These are phyloP conservation scores for Proteles cristata DNA, from an alignment of 2,113 vertebrate genomes.

Conservation along the genomic window DNA sequence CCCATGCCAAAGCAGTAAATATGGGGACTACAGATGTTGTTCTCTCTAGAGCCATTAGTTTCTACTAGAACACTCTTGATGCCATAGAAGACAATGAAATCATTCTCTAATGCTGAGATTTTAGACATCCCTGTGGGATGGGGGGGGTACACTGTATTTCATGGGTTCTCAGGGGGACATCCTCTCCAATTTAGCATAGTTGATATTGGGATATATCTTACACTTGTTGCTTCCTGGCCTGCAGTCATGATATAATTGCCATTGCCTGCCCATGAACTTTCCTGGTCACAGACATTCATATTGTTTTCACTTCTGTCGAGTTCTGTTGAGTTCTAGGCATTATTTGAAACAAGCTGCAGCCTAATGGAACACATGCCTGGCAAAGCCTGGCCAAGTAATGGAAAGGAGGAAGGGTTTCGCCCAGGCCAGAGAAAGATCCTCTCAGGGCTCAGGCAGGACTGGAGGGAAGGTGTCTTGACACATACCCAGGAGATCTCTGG, in stretches of 20 bases:
- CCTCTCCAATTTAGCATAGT: neutral
- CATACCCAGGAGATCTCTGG: neutral
- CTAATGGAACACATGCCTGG: neutral
- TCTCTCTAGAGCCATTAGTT: neutral
- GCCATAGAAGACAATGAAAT: neutral
- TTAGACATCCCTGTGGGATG: neutral
- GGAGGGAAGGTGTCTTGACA: neutral
- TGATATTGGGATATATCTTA: neutral
- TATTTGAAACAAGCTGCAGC: neutral
- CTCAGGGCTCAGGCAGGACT: neutral
- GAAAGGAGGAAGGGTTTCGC: neutral
- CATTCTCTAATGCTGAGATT: neutral
- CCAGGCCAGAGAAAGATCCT: neutral
- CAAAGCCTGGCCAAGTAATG: neutral
- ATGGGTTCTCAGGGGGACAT: neutral
- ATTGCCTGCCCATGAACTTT: neutral
- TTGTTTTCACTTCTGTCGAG: neutral
- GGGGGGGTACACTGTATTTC: neutral
- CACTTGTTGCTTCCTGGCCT: neutral
- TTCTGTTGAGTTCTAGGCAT: neutral
- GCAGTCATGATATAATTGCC: neutral
- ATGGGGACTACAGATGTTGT: neutral
- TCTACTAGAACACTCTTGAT: neutral
- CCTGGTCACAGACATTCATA: neutral
- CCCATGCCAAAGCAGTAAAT: neutral